Percentiles rank a stretch among this genome's conserved stretches.
These are phyloP conservation scores for Microtus agrestis DNA, from an alignment of 2,797 vertebrate genomes.

Conservation along the genomic window DNA sequence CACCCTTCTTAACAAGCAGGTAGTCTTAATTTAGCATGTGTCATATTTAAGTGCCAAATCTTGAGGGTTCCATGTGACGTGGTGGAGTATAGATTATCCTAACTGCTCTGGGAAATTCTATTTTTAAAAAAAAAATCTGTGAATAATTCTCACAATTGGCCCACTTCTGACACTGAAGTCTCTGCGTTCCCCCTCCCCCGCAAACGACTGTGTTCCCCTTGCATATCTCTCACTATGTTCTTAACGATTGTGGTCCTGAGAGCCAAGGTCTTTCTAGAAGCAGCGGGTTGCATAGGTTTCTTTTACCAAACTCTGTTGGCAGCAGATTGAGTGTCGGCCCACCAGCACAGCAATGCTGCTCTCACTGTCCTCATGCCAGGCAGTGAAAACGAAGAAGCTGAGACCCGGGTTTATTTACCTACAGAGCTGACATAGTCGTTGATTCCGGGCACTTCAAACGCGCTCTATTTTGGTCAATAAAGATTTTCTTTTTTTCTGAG, in stretches of 20 bases:
- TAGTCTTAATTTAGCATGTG: constrained; percentile 78
- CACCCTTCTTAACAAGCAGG: constrained; percentile 70
- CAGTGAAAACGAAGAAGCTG: background rate
- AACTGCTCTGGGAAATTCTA: constrained; percentile 69
- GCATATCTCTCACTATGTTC: constrained; percentile 61
- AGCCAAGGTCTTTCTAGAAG: constrained; percentile 56
- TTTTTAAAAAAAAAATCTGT: constrained; percentile 62
- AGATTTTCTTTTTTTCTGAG: background rate
- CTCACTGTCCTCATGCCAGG: background rate
- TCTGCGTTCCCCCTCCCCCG: background rate
- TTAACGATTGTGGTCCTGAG: constrained; percentile 55
- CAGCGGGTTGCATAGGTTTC: background rate
- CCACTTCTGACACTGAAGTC: constrained; percentile 57
- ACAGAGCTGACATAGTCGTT: background rate
- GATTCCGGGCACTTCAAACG: background rate
- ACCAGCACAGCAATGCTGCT: background rate
- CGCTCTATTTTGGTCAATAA: constrained; percentile 23
- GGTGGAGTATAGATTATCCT: constrained; percentile 75
- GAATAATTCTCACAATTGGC: constrained; percentile 76
- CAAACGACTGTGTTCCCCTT: constrained; percentile 66
- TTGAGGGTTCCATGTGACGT: constrained; percentile 63
- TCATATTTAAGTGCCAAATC: constrained; percentile 78
- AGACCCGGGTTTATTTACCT: background rate
- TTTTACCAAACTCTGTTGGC: background rate
- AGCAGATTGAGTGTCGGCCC: background rate